phyloP scores from a whole-genome alignment of 2,888 invertebrate genomes.

The Campaea margaritaria region DNA sequence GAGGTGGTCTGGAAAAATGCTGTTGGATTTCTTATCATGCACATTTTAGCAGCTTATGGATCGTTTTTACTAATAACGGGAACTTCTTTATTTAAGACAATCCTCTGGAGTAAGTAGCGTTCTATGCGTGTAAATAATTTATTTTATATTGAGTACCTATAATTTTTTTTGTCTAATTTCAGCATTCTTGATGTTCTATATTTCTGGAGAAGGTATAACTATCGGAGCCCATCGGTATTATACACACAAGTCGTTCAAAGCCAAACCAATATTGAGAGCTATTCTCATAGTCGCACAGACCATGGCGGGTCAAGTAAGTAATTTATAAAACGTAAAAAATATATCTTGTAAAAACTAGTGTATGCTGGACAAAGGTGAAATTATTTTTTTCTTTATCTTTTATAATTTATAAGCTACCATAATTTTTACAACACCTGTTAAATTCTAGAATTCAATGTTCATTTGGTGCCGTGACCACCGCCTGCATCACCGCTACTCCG shows the following conservation, averaged over 20 bases:
- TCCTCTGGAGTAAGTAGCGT: conserved; percentile 61
- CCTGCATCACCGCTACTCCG: conserved; percentile 91
- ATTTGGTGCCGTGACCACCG: conserved; percentile 93
- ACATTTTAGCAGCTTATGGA: conserved; percentile 81
- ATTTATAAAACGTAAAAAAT: too few relatives aligned
- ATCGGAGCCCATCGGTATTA: conserved; percentile 93
- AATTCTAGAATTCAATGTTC: conserved; percentile 87
- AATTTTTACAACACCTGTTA: neutral
- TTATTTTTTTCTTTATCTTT: too few relatives aligned
- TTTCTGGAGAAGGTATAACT: conserved; percentile 87
- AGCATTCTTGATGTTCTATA: neutral
- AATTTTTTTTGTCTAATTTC: neutral
- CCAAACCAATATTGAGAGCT: conserved; percentile 85
- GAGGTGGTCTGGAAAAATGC: conserved; percentile 87
- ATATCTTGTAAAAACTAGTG: too few relatives aligned
- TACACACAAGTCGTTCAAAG: conserved; percentile 92
- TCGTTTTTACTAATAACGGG: conserved; percentile 54
- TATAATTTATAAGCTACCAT: neutral
- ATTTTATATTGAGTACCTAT: conserved; percentile 23
- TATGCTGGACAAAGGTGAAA: too few relatives aligned
- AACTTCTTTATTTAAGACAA: conserved; percentile 50
- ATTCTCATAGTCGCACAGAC: conserved; percentile 88
- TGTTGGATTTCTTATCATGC: conserved; percentile 84
- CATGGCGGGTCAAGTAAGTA: conserved; percentile 89
- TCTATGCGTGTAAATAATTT: neutral